Evolutionary conservation across 2,797 vertebrate genomes (phyloP).

Genomic region (Eulemur coronatus): DNA sequence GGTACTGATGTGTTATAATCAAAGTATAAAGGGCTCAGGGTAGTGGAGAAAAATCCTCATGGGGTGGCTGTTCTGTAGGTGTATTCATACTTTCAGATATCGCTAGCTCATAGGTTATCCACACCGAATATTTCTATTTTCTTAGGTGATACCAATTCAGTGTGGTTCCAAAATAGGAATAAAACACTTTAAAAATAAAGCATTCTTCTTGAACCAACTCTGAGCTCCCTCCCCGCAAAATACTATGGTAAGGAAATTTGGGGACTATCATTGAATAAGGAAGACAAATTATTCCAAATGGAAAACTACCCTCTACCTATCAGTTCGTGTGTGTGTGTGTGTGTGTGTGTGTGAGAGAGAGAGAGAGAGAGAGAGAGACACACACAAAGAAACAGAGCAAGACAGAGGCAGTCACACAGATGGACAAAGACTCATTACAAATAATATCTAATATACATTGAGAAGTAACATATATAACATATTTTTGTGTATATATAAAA

Average conservation of each 20-base stretch:
- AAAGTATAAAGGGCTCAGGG: neutral
- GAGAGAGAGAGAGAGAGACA: neutral
- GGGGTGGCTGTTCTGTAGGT: neutral
- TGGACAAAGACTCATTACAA: neutral
- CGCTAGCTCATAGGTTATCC: neutral
- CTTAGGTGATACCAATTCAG: slow-evolving; percentile 2
- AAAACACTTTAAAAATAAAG: slow-evolving; percentile 31
- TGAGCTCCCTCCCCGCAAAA: neutral
- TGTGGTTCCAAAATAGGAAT: neutral
- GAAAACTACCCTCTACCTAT: neutral
- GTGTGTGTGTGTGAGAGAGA: neutral
- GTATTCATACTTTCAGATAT: neutral
- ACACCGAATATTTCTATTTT: neutral
- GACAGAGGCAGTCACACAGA: neutral
- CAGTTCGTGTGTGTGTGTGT: neutral
- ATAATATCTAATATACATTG: neutral
- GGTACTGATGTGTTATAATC: neutral
- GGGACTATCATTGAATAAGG: neutral
- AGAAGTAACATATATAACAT: neutral
- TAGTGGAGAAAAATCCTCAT: neutral
- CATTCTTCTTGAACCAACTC: slow-evolving; percentile 21
- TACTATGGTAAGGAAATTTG: neutral
- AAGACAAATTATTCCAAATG: neutral
- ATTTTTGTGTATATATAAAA: neutral
- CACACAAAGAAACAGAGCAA: neutral